phyloP scores from a whole-genome alignment of 2,113 vertebrate genomes.

The Corythornis vintsioides region DNA sequence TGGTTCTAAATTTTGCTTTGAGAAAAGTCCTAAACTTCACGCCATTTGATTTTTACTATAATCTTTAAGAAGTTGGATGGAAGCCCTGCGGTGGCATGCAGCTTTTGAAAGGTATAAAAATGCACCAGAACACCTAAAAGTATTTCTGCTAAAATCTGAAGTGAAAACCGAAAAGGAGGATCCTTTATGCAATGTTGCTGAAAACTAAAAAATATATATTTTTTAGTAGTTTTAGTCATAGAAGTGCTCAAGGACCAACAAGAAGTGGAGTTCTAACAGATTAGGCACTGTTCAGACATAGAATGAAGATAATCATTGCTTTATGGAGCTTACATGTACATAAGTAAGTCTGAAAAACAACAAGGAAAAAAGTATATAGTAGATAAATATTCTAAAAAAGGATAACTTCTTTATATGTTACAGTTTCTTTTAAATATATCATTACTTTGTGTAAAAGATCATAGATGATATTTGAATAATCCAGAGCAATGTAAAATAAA shows the following conservation, averaged over 20 bases:
- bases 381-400: background rate
- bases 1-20: conserved; percentile 4
- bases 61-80: conserved; percentile 24
- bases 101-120: conserved; percentile 20
- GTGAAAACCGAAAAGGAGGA: background rate
- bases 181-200: background rate
- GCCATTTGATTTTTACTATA: conserved; percentile 25
- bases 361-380: background rate
- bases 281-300: background rate
- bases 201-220: background rate
- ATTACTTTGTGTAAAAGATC: background rate
- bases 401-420: background rate
- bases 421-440: background rate
- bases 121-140: background rate
- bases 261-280: background rate
- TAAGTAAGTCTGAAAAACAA: background rate
- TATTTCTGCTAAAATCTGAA: background rate
- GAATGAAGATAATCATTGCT: background rate
- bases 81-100: background rate
- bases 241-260: background rate
- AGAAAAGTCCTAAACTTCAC: background rate
- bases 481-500: background rate
- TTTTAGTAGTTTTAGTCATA: background rate
- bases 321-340: background rate
- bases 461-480: background rate